Conservation (phyloP, 2,113 vertebrate genomes). For the Smithornis capensis region DNA sequence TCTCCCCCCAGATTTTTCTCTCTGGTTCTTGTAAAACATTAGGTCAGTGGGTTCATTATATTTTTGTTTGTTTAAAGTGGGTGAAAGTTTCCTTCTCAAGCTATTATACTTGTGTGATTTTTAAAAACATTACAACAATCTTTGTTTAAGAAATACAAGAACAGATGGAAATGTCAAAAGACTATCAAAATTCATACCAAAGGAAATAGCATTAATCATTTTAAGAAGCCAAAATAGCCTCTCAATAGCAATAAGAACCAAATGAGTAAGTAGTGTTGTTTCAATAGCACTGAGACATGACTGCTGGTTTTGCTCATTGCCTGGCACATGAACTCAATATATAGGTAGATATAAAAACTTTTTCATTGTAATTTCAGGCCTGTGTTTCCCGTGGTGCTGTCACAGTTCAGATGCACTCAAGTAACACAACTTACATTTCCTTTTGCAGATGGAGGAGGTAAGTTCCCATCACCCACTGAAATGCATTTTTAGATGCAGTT, state of each 20-base stretch:
- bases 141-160: constrained; percentile 39
- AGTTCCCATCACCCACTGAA: neutral
- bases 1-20: neutral
- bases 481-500: neutral
- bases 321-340: neutral
- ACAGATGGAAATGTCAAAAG: constrained; percentile 33
- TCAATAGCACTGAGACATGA: neutral
- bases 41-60: constrained; percentile 51
- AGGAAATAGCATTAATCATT: constrained; percentile 10
- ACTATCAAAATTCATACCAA: constrained; percentile 39
- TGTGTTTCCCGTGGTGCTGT: neutral
- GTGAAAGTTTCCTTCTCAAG: constrained; percentile 54
- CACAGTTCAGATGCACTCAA: neutral
- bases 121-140: neutral
- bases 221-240: neutral
- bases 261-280: constrained; percentile 15
- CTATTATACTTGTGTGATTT: neutral
- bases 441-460: neutral
- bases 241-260: constrained; percentile 11
- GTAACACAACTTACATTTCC: neutral
- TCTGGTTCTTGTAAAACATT: constrained; percentile 67
- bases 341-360: neutral
- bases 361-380: neutral
- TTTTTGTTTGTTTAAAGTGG: constrained; percentile 37
- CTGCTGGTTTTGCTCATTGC: neutral